These are phyloP conservation scores for Aphelocoma coerulescens DNA, from an alignment of 2,113 vertebrate genomes.

Conservation along the genomic window DNA sequence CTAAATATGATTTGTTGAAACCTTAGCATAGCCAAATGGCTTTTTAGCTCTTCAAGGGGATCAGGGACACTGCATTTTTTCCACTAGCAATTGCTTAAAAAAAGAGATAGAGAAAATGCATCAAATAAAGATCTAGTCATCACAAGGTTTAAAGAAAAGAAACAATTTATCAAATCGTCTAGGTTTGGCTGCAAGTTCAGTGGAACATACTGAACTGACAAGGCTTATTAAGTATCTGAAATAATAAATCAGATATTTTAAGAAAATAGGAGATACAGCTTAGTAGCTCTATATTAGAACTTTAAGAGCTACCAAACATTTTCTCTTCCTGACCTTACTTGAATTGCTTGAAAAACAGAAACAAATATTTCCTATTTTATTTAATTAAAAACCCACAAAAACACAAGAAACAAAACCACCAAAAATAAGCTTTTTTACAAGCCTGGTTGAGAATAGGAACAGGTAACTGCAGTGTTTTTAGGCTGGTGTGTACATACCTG, in stretches of 20 bases:
- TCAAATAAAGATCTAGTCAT: background rate
- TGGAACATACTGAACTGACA: background rate
- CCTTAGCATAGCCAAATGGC: background rate
- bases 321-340: background rate
- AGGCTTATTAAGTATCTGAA: background rate
- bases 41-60: background rate
- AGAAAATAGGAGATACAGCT: background rate
- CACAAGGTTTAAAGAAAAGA: slow-evolving; percentile 7
- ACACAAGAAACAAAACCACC: background rate
- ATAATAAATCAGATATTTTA: background rate
- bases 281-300: background rate
- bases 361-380: background rate
- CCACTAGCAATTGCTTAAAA: background rate
- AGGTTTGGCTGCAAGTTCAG: background rate
- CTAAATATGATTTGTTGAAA: slow-evolving; percentile 31
- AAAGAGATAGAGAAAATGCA: background rate
- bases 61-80: background rate
- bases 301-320: background rate
- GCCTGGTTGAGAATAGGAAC: background rate
- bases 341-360: background rate
- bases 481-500: background rate
- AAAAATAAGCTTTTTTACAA: background rate
- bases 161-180: background rate
- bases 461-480: background rate
- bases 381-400: background rate